Percentiles rank a stretch among this genome's conserved stretches.
These are phyloP conservation scores for Deroplatys truncata DNA, from an alignment of 2,888 invertebrate species.

Conservation along the genomic window DNA sequence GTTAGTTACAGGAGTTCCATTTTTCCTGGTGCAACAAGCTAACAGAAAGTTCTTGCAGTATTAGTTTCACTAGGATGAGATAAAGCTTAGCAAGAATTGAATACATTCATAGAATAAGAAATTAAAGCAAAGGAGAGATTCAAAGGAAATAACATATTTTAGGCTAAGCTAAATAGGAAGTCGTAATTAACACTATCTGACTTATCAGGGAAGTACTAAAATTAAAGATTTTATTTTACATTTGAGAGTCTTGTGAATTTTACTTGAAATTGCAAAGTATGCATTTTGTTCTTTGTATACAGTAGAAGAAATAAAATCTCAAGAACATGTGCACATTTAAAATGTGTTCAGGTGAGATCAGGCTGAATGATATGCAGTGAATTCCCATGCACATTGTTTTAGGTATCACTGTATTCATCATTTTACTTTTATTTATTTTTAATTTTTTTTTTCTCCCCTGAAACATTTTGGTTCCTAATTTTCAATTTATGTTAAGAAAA, in stretches of 20 bases:
- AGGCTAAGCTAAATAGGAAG: neutral
- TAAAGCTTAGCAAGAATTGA: neutral
- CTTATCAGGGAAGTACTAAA: neutral
- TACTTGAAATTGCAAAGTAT: neutral
- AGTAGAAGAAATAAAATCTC: neutral
- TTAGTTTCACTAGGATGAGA: neutral
- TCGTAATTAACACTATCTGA: neutral
- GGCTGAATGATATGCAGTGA: neutral
- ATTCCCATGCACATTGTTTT: neutral
- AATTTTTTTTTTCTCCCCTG: neutral
- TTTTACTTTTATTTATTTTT: neutral
- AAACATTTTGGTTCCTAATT: neutral
- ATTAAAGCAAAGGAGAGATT: neutral
- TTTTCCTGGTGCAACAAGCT: neutral
- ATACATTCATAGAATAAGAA: neutral
- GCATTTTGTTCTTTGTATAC: no score
- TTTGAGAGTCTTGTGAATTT: neutral
- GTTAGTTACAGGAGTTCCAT: neutral
- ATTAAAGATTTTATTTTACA: neutral
- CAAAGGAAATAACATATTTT: neutral
- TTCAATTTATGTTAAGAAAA: neutral
- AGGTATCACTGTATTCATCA: neutral
- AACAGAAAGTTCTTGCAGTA: neutral
- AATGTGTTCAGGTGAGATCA: neutral
- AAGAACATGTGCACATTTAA: neutral